Base-by-base conservation (phyloP, 2,888 invertebrate genomes). In the Xanthorhoe designata region DNA sequence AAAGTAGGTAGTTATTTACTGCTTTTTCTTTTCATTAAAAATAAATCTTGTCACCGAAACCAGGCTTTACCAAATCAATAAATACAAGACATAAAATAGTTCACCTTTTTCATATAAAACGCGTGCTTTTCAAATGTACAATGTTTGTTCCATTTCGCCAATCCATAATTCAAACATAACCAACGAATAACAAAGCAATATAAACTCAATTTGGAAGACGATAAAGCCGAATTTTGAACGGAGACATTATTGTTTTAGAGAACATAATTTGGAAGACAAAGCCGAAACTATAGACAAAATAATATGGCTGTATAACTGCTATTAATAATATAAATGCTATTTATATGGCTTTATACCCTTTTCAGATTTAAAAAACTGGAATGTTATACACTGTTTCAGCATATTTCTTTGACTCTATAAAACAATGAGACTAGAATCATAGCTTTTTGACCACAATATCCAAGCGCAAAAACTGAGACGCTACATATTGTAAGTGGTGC, bases 31-130 rank as follows among this genome's bases (percentile, higher is more conserved):
- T 42, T 42, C 13, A 17, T 17, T 13, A 17, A 4, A 15, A 45
- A 51, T 53, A 6, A 45, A 51, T 53, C 50, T 64, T n/a, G 17
- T 47, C 13, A 35, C 32, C n/a, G 19, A 56, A 62, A 62, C 56
- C 49, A 19, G 60, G 56, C 60, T 50, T 77, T 77, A 80, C 50
- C 66, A 69, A 79, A 75, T 77, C 84, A 81, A 85, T 79, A 82
- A 73, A 75, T 76, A 88, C 92, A 92, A 92, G 92, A 91, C 91
- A 91, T 89, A 84, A 88, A 82, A 84, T 80, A 87, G 91, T 90
- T 92, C 92, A 92, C 92, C 92, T 91, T 88, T 85, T 61, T 80
- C 78, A 74, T 80, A 78, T 63, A 72, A 79, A 85, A 86, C 83
- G 81, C 90, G 90, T 88, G 85, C 85, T 79, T 77, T 64, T 74